phyloP scores from a whole-genome alignment of 2,797 vertebrate genomes.

The Geotria australis region DNA sequence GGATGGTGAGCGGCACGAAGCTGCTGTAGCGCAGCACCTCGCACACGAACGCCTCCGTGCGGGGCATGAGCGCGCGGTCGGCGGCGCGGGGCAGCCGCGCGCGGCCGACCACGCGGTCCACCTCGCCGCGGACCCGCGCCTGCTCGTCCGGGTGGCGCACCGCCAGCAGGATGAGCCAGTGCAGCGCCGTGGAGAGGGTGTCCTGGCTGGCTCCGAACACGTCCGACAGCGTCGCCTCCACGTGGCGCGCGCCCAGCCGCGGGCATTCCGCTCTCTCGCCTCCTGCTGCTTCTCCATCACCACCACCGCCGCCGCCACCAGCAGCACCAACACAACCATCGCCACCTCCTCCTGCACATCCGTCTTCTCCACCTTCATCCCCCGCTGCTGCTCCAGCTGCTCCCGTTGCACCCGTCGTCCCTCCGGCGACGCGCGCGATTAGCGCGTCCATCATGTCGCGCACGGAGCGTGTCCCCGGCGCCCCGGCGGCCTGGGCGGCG shows the following conservation, averaged over 20 bases:
- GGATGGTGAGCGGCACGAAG: slow-evolving; percentile 35
- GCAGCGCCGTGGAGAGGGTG: slow-evolving; percentile 20
- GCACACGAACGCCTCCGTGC: slow-evolving; percentile 27
- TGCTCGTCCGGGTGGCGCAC: slow-evolving; percentile 19
- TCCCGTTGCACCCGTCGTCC: neutral
- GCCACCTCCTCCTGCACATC: slow-evolving; percentile 22
- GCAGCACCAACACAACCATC: slow-evolving; percentile 15
- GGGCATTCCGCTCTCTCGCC: neutral
- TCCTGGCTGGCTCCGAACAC: slow-evolving; percentile 30
- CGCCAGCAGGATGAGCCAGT: slow-evolving; percentile 27
- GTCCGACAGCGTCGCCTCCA: slow-evolving; percentile 20
- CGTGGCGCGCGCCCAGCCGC: slow-evolving; percentile 11
- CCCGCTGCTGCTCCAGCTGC: too few species aligned
- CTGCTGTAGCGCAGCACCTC: slow-evolving; percentile 30
- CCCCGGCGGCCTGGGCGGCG: slow-evolving; percentile 9
- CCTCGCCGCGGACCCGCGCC: slow-evolving; percentile 14
- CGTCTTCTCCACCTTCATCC: slow-evolving; percentile 1
- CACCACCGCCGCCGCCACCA: neutral
- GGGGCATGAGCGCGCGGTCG: slow-evolving; percentile 13
- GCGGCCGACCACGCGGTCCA: slow-evolving; percentile 20
- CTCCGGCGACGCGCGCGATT: slow-evolving; percentile 12
- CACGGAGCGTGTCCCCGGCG: neutral
- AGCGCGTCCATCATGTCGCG: slow-evolving; percentile 27
- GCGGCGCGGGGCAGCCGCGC: slow-evolving; percentile 13
- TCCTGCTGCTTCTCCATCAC: slow-evolving; percentile 3